Evolutionary conservation across 2,113 vertebrate species (phyloP).

Genomic region (Pionites leucogaster): DNA sequence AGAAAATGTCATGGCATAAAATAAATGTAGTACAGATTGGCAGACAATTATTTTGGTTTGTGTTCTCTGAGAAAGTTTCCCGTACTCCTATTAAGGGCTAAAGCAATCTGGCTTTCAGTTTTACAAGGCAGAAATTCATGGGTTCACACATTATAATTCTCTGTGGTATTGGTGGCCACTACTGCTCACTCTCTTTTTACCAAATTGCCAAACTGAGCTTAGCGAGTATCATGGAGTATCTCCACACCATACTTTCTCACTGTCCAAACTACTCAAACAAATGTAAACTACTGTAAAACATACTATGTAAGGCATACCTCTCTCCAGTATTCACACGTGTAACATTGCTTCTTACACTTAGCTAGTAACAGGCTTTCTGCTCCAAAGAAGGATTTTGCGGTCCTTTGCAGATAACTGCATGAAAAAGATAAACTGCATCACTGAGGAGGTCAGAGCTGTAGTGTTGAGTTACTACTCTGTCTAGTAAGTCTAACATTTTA

Average conservation of each 20-base stretch:
- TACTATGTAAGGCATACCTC: not conserved
- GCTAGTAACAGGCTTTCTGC: not conserved
- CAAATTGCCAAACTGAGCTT: not conserved
- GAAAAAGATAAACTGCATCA: not conserved
- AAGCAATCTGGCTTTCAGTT: not conserved
- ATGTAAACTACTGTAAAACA: not conserved
- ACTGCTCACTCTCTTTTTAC: not conserved
- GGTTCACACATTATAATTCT: not conserved
- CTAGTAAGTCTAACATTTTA: not conserved
- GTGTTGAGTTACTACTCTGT: not conserved
- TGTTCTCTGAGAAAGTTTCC: not conserved
- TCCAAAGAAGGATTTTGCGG: not conserved
- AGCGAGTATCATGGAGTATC: not conserved
- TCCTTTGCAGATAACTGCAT: not conserved
- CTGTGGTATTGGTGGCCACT: not conserved
- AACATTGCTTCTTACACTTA: not conserved
- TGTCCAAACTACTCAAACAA: not conserved
- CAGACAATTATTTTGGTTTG: not conserved
- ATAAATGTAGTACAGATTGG: not conserved
- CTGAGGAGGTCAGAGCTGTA: not conserved
- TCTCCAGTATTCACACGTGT: not conserved
- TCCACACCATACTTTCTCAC: not conserved
- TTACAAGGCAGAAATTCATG: not conserved
- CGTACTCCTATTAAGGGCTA: not conserved
- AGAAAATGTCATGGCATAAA: not conserved